A percentile compares a stretch with the other conserved stretches of the same genome.
phyloP scores from a whole-genome alignment of 1,140 invertebrate species.

The Patella vulgata region DNA sequence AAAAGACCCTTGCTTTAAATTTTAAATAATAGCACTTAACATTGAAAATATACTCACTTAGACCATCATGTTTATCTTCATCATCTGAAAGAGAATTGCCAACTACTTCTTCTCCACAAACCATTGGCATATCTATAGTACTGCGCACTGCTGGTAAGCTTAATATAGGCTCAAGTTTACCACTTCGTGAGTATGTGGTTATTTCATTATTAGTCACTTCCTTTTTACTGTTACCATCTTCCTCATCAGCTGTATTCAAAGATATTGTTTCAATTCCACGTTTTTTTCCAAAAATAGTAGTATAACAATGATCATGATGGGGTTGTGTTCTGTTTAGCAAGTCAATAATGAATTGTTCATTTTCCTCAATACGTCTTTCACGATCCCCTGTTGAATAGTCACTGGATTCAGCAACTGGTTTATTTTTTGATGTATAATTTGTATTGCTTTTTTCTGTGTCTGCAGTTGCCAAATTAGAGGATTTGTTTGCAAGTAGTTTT shows the following conservation, averaged over 20 bases:
- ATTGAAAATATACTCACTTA: slow-evolving; percentile 34
- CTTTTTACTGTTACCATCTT: slow-evolving; percentile 15
- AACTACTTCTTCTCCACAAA: slow-evolving; percentile 41
- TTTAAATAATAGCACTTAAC: too few relatives aligned
- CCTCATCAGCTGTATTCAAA: slow-evolving; percentile 19
- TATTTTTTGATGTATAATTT: not conserved
- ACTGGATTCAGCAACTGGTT: not conserved
- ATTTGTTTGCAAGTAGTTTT: slow-evolving; percentile 15
- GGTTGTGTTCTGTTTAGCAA: slow-evolving; percentile 48
- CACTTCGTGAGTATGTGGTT: not conserved
- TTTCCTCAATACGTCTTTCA: slow-evolving; percentile 36
- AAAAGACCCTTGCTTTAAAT: too few relatives aligned
- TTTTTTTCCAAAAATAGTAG: slow-evolving; percentile 57
- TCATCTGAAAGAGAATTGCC: slow-evolving; percentile 19
- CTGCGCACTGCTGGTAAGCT: slow-evolving; percentile 2
- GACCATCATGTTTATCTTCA: slow-evolving; percentile 40
- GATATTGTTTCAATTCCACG: slow-evolving; percentile 32
- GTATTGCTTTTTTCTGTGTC: slow-evolving; percentile 2
- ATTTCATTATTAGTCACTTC: not conserved
- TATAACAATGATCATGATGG: slow-evolving; percentile 59
- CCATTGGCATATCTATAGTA: slow-evolving; percentile 35
- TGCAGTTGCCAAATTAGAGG: not conserved
- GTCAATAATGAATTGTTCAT: slow-evolving; percentile 54
- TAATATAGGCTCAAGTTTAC: slow-evolving; percentile 5
- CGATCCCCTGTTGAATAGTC: slow-evolving; percentile 23